These are phyloP conservation scores for Tachypleus tridentatus DNA, from an alignment of 1,140 invertebrate genomes.

Conservation along the genomic window DNA sequence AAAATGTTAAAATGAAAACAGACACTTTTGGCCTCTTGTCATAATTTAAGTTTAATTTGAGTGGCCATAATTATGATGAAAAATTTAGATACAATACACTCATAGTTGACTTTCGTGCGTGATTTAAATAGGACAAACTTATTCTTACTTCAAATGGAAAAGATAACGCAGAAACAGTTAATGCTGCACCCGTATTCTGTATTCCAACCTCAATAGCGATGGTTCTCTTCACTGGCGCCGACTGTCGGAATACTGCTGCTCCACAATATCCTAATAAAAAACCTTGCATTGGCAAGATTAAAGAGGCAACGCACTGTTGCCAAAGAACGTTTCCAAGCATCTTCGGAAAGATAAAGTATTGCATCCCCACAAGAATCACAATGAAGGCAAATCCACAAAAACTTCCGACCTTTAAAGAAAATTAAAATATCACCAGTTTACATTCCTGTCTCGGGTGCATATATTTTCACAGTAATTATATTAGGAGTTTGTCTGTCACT, in stretches of 20 bases:
- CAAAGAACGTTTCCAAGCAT: slow-evolving; percentile 32
- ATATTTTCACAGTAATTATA: no score
- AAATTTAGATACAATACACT: no score
- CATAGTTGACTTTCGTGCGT: no score
- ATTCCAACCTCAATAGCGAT: slow-evolving; percentile 37
- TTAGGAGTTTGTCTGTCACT: no score
- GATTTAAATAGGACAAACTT: no score
- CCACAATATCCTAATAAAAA: slow-evolving; percentile 32
- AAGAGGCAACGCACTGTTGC: slow-evolving; percentile 29
- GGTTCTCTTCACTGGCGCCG: slow-evolving; percentile 28
- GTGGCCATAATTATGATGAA: no score
- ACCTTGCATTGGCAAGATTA: slow-evolving; percentile 32
- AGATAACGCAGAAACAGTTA: slow-evolving; percentile 28
- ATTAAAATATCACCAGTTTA: no score
- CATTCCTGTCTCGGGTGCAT: no score
- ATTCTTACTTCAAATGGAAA: slow-evolving; percentile 24
- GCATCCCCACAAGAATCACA: slow-evolving; percentile 25
- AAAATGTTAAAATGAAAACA: no score
- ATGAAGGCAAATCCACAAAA: slow-evolving; percentile 27
- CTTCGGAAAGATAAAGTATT: slow-evolving; percentile 27
- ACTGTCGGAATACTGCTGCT: slow-evolving; percentile 29
- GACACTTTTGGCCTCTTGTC: no score
- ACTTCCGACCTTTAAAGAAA: slow-evolving; percentile 20
- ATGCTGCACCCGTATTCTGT: slow-evolving; percentile 34
- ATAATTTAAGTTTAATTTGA: no score